Evolutionary conservation across 2,888 invertebrate genomes (phyloP).

Genomic region (Metacarcinus magister): DNA sequence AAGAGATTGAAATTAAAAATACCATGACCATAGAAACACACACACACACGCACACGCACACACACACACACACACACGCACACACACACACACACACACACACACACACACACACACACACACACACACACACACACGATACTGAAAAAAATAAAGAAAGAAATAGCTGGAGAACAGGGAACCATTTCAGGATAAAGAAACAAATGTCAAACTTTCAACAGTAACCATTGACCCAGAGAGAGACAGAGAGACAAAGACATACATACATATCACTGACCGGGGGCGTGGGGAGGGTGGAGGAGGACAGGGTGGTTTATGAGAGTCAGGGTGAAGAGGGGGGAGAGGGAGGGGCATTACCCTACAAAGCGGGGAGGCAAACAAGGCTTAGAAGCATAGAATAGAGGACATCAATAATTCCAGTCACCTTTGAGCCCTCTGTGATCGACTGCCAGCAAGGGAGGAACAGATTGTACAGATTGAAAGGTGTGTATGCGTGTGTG

Average conservation of each 20-base stretch:
- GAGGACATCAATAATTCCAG: neutral
- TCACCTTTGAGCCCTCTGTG: neutral
- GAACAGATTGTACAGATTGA: neutral
- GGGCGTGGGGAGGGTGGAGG: neutral
- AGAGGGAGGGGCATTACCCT: neutral
- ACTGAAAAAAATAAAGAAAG: neutral
- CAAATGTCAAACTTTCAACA: neutral
- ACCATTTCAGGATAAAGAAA: neutral
- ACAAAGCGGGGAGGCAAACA: neutral
- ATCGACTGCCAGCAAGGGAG: neutral
- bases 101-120: too few species aligned
- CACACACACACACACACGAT: neutral
- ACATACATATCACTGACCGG: neutral
- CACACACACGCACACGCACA: too few species aligned
- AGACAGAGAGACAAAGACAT: too few species aligned
- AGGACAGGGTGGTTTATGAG: too few species aligned
- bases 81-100: too few species aligned
- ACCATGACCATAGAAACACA: too few species aligned
- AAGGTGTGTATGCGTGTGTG: neutral
- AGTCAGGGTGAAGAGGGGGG: too few species aligned
- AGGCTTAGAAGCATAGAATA: neutral
- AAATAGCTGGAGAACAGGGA: neutral
- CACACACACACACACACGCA: too few species aligned
- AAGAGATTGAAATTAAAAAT: too few species aligned
- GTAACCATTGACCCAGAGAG: neutral